Evolutionary conservation across 2,888 invertebrate genomes (phyloP).

Genomic region (Lysandra coridon): DNA sequence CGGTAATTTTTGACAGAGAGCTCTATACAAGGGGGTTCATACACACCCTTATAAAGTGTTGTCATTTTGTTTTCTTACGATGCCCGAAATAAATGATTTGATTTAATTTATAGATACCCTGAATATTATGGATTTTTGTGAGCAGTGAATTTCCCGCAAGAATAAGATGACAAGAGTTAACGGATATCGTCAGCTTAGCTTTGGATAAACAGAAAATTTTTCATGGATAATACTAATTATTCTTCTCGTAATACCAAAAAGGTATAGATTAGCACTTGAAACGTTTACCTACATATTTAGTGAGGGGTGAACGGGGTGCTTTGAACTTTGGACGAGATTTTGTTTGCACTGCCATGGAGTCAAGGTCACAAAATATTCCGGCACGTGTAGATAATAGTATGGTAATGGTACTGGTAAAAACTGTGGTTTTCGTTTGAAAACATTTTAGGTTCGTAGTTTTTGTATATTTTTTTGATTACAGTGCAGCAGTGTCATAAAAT

Average conservation of each 20-base stretch:
- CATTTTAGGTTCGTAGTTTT: no score
- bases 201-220: not conserved
- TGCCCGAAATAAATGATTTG: no score
- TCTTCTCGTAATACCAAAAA: no score
- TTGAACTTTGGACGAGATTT: not conserved
- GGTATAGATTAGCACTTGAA: not conserved
- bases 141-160: not conserved
- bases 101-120: not conserved
- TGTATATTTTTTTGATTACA: no score
- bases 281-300: not conserved
- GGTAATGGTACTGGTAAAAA: no score
- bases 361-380: not conserved
- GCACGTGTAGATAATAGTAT: not conserved
- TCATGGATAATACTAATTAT: not conserved
- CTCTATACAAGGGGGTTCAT: no score
- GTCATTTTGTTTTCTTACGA: not conserved
- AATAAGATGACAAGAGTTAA: conserved; percentile 4
- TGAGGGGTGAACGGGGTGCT: not conserved
- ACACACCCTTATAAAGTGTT: no score
- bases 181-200: not conserved
- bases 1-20: no score
- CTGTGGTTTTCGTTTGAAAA: no score
- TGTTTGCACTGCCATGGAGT: not conserved
- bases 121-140: not conserved
- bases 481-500: no score